Evolutionary conservation across 2,113 vertebrate genomes (phyloP).

Genomic region (Ivindomyrus marchei): DNA sequence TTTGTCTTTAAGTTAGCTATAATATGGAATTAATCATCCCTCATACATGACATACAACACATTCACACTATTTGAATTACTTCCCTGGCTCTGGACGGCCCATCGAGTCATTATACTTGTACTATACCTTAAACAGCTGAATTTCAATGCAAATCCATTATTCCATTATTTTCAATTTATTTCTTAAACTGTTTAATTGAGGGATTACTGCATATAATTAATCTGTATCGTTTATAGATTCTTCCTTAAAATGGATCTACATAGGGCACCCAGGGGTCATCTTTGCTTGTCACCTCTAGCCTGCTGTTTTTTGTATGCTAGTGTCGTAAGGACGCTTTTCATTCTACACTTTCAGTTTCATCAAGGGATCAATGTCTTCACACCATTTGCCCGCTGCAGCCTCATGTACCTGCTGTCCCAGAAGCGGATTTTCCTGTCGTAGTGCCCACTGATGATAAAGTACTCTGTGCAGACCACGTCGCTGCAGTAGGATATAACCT

Average conservation of each 20-base stretch:
- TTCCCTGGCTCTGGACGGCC: background rate
- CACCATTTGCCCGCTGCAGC: background rate
- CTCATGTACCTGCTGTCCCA: conserved; percentile 76
- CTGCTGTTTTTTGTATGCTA: background rate
- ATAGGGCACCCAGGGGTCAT: too few species aligned
- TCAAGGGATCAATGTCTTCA: background rate
- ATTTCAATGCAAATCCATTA: background rate
- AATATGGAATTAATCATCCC: background rate
- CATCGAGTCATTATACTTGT: background rate
- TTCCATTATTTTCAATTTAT: background rate
- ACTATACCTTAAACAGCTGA: background rate
- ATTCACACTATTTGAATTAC: background rate
- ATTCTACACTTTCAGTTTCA: background rate
- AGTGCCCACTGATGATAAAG: conserved; percentile 74
- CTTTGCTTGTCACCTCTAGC: background rate
- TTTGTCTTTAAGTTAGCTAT: background rate
- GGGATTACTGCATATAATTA: background rate
- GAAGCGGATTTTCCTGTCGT: conserved; percentile 73
- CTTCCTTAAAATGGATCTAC: background rate
- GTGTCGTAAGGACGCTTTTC: background rate
- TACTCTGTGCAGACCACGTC: conserved; percentile 75
- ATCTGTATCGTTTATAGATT: background rate
- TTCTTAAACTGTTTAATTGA: background rate
- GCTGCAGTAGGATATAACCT: conserved; percentile 70
- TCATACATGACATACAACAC: background rate